Percentiles rank a stretch among this genome's conserved stretches.
Conservation (phyloP, 1,140 invertebrate genomes). For the Kradibia gibbosae region DNA sequence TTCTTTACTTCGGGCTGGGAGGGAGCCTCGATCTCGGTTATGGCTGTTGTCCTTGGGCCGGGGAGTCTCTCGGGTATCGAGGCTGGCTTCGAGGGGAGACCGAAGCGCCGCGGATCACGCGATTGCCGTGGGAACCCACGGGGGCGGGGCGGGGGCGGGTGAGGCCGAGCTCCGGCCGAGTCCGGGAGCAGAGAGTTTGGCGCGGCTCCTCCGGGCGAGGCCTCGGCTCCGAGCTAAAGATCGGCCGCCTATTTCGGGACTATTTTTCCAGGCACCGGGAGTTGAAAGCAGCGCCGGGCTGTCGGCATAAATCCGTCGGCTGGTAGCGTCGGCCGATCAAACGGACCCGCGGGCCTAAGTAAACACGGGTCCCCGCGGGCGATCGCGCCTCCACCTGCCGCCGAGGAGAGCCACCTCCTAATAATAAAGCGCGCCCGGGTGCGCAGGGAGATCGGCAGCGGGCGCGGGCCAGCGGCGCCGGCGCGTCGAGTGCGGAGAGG, state of each 20-base stretch:
- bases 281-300: constrained; percentile 11
- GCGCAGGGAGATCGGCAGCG: constrained; percentile 2
- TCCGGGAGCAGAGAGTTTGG: constrained; percentile 4
- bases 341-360: constrained; percentile 16
- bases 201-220: background rate
- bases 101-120: no score
- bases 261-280: constrained; percentile 67
- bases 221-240: background rate
- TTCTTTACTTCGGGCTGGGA: no score
- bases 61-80: no score
- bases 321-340: background rate
- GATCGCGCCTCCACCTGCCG: background rate
- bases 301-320: constrained; percentile 6
- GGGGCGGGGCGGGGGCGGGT: background rate
- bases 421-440: constrained; percentile 7
- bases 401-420: background rate
- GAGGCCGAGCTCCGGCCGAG: constrained; percentile 9
- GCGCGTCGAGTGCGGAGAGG: background rate
- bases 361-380: background rate
- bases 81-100: no score
- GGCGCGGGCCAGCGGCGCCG: background rate
- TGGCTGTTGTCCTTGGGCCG: no score
- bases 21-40: no score
- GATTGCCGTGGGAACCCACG: no score
- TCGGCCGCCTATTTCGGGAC: constrained; percentile 64